Base-by-base conservation (phyloP, 2,113 vertebrate species). In the Hystrix brachyura region DNA sequence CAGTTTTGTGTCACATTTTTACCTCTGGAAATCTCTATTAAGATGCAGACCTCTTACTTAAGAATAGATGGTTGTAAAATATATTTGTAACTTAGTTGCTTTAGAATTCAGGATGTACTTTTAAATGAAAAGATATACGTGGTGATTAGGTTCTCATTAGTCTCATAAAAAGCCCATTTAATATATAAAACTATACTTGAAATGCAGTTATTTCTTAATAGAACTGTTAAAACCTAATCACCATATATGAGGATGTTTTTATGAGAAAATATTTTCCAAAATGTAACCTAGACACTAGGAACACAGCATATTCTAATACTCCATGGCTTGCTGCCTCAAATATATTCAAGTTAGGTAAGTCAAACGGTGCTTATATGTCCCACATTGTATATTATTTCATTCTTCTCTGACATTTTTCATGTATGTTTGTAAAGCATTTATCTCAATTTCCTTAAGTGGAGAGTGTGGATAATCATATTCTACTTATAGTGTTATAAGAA, bases 351-450 rank as follows among this genome's bases (percentile, higher is more conserved):
- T 87, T 87, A 94, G 11, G 0, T 64, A 67, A 65, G n/a, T 90
- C 46, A 62, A 38, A 87, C 14, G 71, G n/a, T 85, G 59, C 23
- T 43, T 62, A 1, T 76, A 17, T 96, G 81, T 93, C 51, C n/a
- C 29, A 95, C 34, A 21, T 34, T 82, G 1, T 76, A 7, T 92
- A n/a, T 90, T 9, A n/a, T 64, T 87, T 78, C 87, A 43, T 86
- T 93, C 43, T 72, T 95, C 90, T 81, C 57, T 81, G 59, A 59
- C 53, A 59, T 93, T 89, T 96, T 94, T 67, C 80, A 78, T 19
- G 64, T 84, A 10, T 92, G 53, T 76, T 87, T 80, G 18, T 90
- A 87, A 94, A 83, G 38, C 38, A 82, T 82, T 93, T 80, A 27
- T 95, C 65, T 94, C 67, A 32, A 14, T 88, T 95, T 85, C 46